Base-by-base conservation (phyloP, 2,113 vertebrate genomes). In the Thryonomys swinderianus region DNA sequence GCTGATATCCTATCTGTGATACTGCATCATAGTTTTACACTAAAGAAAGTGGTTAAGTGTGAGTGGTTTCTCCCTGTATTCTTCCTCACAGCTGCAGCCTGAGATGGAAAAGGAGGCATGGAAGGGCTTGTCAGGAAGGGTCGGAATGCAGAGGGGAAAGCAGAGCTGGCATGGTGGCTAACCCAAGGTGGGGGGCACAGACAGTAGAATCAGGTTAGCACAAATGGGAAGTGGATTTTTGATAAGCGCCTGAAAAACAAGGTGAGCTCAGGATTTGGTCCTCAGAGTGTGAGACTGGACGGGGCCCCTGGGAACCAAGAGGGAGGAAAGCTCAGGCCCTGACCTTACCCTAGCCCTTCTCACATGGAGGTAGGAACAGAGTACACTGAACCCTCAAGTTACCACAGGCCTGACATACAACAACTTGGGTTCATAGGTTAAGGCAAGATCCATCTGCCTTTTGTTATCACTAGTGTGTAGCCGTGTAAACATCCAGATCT, bases 331-430 rank as follows among this genome's bases (percentile, higher is more conserved):
- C 37, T 7, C 21, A 40, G 34, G 25, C 53, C 18, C 0, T 27
- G 78, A 53, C 25, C 80, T 30, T 30, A 4, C 5, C 71, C 42
- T 32, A 61, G 20, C 12, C n/a, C 5, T 53, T 8, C 4, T 74
- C 62, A 45, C 17, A 0, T 3, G 27, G 10, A 45, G 27, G 34
- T 55, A 16, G 6, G 0, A 55, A 34, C 11, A 12, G 42, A 7
- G 30, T 7, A n/a, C 27, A 18, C 14, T 57, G 55, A 17, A 55
- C 55, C 17, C 55, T 57, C 55, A 57, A 57, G 55, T 57, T 57
- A 20, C 55, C 3, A 57, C 55, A 18, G 55, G 17, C 55, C 55
- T 57, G 55, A 57, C 55, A 2, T 57, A 57, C 14, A 57, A 57
- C 55, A 57, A 57, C 55, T 57, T 57, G 55, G 55, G 17, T 20